phyloP scores from a whole-genome alignment of 2,888 invertebrate genomes.

The Salticus scenicus region DNA sequence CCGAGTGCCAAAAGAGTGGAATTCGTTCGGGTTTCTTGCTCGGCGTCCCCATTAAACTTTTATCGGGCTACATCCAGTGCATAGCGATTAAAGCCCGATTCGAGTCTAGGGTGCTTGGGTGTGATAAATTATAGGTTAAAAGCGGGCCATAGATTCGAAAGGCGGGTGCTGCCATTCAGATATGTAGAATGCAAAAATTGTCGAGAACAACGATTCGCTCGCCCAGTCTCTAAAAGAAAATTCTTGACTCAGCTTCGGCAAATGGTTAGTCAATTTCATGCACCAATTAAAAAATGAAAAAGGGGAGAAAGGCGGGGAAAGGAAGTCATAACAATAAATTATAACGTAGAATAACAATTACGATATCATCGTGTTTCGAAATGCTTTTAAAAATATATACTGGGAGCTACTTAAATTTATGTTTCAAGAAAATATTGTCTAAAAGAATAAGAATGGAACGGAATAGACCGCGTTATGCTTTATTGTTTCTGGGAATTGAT shows the following conservation, averaged over 20 bases:
- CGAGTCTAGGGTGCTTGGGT: conserved; percentile 44
- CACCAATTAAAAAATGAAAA: conserved; percentile 16
- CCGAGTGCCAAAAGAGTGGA: conserved; percentile 52
- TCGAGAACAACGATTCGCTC: background rate
- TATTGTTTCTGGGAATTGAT: no score
- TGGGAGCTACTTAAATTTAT: no score
- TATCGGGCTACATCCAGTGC: conserved; percentile 54
- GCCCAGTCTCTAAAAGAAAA: background rate
- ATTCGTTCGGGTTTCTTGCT: conserved; percentile 26
- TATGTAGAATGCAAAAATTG: conserved; percentile 24
- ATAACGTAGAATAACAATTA: background rate
- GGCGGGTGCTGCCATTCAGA: conserved; percentile 35
- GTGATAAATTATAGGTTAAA: conserved; percentile 58
- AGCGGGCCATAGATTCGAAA: conserved; percentile 41
- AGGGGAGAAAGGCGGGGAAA: no score
- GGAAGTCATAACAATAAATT: background rate
- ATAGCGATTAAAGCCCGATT: conserved; percentile 56
- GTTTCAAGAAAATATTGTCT: no score
- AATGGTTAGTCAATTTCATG: conserved; percentile 9
- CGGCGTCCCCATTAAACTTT: conserved; percentile 55
- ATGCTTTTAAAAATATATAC: background rate
- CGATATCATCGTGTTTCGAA: background rate
- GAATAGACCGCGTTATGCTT: no score
- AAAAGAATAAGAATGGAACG: no score
- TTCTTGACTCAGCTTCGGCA: background rate